Evolutionary conservation across 2,888 invertebrate genomes (phyloP).

Genomic region (Gymnocheta viridis): DNA sequence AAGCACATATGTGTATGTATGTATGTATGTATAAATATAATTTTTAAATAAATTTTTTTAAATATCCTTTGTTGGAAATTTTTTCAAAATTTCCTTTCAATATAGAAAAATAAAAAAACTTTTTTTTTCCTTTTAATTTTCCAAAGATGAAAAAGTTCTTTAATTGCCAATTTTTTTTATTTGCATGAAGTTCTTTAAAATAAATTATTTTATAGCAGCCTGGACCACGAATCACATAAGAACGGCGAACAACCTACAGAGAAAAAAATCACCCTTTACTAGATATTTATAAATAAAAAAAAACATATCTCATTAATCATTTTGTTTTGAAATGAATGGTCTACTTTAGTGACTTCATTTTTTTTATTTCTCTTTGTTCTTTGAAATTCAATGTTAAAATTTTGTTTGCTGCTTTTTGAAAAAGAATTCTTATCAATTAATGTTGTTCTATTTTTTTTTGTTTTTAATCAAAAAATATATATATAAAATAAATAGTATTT

Average conservation of each 20-base stretch:
- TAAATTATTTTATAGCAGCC: too few species aligned
- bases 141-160: too few species aligned
- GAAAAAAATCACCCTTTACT: background rate
- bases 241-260: background rate
- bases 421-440: constrained; percentile 32
- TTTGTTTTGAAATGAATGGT: constrained; percentile 38
- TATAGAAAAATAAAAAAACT: too few species aligned
- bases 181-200: too few species aligned
- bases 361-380: background rate
- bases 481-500: constrained; percentile 38
- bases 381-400: constrained; percentile 44
- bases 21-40: too few species aligned
- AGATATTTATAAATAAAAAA: background rate
- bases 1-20: too few species aligned
- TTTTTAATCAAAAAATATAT: constrained; percentile 7
- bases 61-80: too few species aligned
- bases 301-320: constrained; percentile 37
- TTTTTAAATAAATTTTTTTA: too few species aligned
- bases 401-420: constrained; percentile 2
- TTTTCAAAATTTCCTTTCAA: too few species aligned
- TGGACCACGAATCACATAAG: background rate
- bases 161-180: too few species aligned
- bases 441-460: constrained; percentile 43
- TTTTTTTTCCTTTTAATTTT: too few species aligned
- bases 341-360: constrained; percentile 21